phyloP scores from a whole-genome alignment of 2,113 vertebrate genomes.

The Sula dactylatra region DNA sequence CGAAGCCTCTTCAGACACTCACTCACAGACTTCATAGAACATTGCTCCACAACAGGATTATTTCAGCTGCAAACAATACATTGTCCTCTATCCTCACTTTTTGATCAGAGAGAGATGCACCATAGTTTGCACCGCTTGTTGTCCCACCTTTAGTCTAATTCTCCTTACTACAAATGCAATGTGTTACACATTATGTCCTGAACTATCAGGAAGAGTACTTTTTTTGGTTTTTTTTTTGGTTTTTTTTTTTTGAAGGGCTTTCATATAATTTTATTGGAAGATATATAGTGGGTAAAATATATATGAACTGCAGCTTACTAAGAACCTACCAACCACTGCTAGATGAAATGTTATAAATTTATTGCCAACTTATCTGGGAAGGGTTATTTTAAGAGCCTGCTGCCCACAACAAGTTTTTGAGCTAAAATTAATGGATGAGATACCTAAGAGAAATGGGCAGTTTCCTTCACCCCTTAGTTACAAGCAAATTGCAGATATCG shows the following conservation, averaged over 20 bases:
- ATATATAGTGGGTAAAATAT: constrained; percentile 30
- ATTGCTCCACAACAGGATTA: background rate
- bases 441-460: constrained; percentile 58
- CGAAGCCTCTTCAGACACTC: background rate
- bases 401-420: constrained; percentile 58
- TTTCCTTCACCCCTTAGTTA: constrained; percentile 57
- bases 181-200: background rate
- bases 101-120: background rate
- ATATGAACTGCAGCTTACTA: constrained; percentile 32
- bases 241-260: background rate
- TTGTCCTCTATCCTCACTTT: background rate
- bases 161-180: background rate
- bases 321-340: constrained; percentile 23
- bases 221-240: background rate
- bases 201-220: background rate
- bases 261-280: constrained; percentile 43
- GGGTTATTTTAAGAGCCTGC: constrained; percentile 62
- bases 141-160: background rate
- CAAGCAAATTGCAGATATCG: constrained; percentile 65
- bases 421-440: constrained; percentile 67
- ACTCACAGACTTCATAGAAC: background rate
- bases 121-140: background rate
- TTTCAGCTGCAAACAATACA: background rate
- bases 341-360: constrained; percentile 68
- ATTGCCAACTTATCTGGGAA: constrained; percentile 67